Evolutionary conservation across 2,888 invertebrate species (phyloP), one percentile per base, ranked within the genome.

Genomic region (Therioaphis trifolii): DNA sequence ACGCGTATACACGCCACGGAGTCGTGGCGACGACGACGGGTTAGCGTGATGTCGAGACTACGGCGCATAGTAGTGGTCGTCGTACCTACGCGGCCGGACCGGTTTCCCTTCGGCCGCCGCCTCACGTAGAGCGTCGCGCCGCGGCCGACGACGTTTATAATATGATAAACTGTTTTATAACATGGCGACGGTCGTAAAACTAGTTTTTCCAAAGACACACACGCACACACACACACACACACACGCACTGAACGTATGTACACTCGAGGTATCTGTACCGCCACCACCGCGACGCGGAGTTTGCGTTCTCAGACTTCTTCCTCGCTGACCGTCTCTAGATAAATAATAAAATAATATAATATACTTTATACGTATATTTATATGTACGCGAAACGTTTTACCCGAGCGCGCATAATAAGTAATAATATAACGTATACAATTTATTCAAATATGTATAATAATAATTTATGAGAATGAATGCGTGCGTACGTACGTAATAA

Each of bases 141-240:
- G 77, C 29, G 35, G 5, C 58, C 75, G 43, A 21, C 69, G 69
- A 18, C 52, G 72, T 52, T 12, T 52, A 14, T 79, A 79, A 79
- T 82, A 82, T 82, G 82, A 82, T 82, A 82, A 82, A 82, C 72
- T 46, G 63, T 74, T 74, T 82, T 82, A 63, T 80, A 80, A 71
- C 80, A 80, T 80, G 80, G 71, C 80, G 80, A 80, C 71, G 58
- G 29, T 46, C 71, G 72, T 72, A 80, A 72, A 80, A 80, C 80
- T 46, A 80, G 80, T 80, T 80, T 80, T 80, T 80, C 61, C 80
- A 24, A 72, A 63, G 58, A 40, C 21, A 46, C 9, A 21, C 21
- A 68, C 68, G 21, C 49, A 40, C 55, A 21, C 68, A 40, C 68
- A 52, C 21, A 77, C 12, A 27, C n/a, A n/a, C n/a, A n/a, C n/a